Base-by-base conservation (phyloP, 1,140 invertebrate genomes). In the Papilio helenus region DNA sequence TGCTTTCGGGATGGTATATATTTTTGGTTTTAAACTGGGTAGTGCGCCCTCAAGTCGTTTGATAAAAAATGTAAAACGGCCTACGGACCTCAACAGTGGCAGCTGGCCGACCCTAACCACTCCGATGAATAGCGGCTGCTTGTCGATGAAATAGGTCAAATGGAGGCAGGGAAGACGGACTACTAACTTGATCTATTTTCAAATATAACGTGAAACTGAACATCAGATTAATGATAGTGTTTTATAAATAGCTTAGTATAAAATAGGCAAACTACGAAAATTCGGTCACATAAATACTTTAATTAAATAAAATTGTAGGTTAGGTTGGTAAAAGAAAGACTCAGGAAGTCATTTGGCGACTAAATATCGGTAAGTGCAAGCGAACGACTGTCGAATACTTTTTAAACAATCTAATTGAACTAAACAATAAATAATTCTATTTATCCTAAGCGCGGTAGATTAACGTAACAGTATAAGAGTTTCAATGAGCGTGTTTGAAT, bases 101-200 rank as follows among this genome's bases (percentile, higher is more conserved):
- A 26, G 26, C 23, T 12, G 26, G 14, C 61, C 23, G 61, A 68
- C 61, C 61, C 61, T 68, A 26, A 68, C 61, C 61, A 68, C 14
- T 68, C 61, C 8, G 61, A 68, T 68, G 61, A 68, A 68, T 68
- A 68, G 61, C 23, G 26, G 61, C 61, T 68, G 26, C 26, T 68
- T 34, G 61, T 68, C 26, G 61, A 68, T 68, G 61, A 68, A 68
- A 68, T 68, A 68, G 61, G 61, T 68, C 61, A 68, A 68, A 29
- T 68, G 61, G 4, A 68, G 61, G 61, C 61, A 29, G 12, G 26
- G 20, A 18, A 68, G 61, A 68, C 4, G 12, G 26, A 68, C 58
- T 23, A 26, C 20, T 68, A 29, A 65, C 61, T 65, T 16, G 61
- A 65, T 65, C 23, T 65, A 65, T 65, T 29, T 65, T 16, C 20